These are phyloP conservation scores for Alethe castanea DNA, from an alignment of 2,113 vertebrate genomes.

Conservation along the genomic window DNA sequence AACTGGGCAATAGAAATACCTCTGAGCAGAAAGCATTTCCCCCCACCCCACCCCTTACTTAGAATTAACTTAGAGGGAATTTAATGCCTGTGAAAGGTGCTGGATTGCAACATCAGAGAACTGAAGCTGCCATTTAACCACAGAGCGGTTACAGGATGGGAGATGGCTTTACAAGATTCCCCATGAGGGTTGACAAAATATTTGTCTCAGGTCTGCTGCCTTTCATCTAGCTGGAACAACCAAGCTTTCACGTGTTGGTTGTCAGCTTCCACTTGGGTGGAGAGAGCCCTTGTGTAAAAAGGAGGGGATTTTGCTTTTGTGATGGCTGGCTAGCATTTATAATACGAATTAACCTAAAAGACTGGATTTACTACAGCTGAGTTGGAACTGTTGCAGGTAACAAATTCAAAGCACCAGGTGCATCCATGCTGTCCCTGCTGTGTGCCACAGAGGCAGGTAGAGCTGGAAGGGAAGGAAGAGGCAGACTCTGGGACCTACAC, in stretches of 20 bases:
- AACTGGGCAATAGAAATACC: slow-evolving; percentile 70
- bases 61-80: slow-evolving; percentile 74
- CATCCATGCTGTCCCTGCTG: neutral
- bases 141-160: slow-evolving; percentile 32
- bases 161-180: slow-evolving; percentile 33
- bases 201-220: neutral
- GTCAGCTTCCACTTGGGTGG: neutral
- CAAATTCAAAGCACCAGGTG: neutral
- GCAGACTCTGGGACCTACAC: neutral
- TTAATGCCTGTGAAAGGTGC: slow-evolving; percentile 62
- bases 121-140: slow-evolving; percentile 61
- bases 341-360: neutral
- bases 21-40: slow-evolving; percentile 64
- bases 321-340: neutral
- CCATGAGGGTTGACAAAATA: neutral
- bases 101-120: slow-evolving; percentile 69
- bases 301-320: neutral
- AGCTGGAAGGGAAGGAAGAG: neutral
- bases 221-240: neutral
- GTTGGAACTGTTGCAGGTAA: neutral
- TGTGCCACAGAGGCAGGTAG: neutral
- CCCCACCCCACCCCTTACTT: neutral
- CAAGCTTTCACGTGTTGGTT: neutral
- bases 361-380: neutral
- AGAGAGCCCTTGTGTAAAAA: neutral